These are phyloP conservation scores for Argentina silus DNA, from an alignment of 2,797 vertebrate genomes.

Conservation along the genomic window DNA sequence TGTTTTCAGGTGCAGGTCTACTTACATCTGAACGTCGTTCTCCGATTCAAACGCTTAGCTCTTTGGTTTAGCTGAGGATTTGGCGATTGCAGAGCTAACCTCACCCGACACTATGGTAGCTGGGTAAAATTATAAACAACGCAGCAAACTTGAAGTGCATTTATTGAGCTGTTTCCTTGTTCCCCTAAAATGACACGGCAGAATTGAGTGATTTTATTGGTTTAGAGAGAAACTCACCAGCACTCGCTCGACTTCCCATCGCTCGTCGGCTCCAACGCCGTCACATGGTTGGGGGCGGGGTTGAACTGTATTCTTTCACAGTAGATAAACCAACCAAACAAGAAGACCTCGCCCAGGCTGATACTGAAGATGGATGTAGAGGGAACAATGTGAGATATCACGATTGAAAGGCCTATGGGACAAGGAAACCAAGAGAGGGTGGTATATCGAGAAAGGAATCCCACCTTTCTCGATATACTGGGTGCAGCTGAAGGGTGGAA, in stretches of 20 bases:
- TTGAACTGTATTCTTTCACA: not conserved
- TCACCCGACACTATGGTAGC: not conserved
- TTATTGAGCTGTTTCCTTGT: conserved; percentile 53
- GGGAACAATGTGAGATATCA: too few relatives aligned
- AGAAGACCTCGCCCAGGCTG: not conserved
- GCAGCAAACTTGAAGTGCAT: conserved; percentile 2
- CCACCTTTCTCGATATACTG: too few relatives aligned
- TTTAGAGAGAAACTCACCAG: conserved; percentile 77
- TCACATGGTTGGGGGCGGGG: conserved; percentile 46
- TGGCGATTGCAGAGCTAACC: not conserved
- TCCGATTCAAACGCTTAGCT: not conserved
- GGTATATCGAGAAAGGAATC: too few relatives aligned
- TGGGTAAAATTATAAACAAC: conserved; percentile 14
- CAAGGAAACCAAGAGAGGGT: too few relatives aligned
- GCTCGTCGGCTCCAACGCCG: conserved; percentile 41
- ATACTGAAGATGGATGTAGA: not conserved
- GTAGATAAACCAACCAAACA: not conserved
- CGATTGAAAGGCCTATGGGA: too few relatives aligned
- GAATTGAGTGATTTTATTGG: conserved; percentile 74
- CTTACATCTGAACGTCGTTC: not conserved
- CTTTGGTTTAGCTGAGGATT: not conserved
- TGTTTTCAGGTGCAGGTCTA: not conserved
- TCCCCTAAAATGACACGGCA: conserved; percentile 61
- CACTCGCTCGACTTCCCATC: conserved; percentile 76
- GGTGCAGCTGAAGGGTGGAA: too few relatives aligned